phyloP scores from a whole-genome alignment of 2,888 invertebrate species.

The Drosophila nigritarsus region DNA sequence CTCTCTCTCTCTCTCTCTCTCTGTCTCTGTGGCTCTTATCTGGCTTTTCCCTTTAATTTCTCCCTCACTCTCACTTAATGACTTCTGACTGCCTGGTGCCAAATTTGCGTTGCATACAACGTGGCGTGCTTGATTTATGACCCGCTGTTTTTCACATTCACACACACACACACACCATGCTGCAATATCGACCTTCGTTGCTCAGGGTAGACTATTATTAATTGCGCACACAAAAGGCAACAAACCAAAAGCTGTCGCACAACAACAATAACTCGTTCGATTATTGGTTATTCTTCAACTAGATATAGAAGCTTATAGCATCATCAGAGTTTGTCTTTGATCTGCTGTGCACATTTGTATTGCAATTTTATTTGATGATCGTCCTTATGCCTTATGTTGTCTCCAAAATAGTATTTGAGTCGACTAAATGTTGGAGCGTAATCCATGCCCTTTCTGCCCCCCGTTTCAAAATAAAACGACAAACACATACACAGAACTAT shows the following conservation, averaged over 20 bases:
- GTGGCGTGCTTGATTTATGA: constrained; percentile 57
- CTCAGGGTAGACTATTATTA: constrained; percentile 22
- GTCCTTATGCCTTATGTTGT: not conserved
- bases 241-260: not conserved
- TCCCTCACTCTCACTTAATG: not conserved
- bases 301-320: not conserved
- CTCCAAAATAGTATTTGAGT: not conserved
- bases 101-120: constrained; percentile 52
- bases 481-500: constrained; percentile 68
- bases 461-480: constrained; percentile 17
- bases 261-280: not conserved
- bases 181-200: not conserved
- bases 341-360: too few relatives aligned
- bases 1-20: not conserved
- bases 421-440: too few relatives aligned
- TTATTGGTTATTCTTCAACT: not conserved
- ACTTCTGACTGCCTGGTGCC: constrained; percentile 23
- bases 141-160: constrained; percentile 6
- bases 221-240: constrained; percentile 9
- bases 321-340: too few relatives aligned
- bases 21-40: not conserved
- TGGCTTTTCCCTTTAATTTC: not conserved
- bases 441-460: not conserved
- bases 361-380: not conserved
- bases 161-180: not conserved